phyloP scores from a whole-genome alignment of 1,140 invertebrate genomes.

The Drosophila santomea region DNA sequence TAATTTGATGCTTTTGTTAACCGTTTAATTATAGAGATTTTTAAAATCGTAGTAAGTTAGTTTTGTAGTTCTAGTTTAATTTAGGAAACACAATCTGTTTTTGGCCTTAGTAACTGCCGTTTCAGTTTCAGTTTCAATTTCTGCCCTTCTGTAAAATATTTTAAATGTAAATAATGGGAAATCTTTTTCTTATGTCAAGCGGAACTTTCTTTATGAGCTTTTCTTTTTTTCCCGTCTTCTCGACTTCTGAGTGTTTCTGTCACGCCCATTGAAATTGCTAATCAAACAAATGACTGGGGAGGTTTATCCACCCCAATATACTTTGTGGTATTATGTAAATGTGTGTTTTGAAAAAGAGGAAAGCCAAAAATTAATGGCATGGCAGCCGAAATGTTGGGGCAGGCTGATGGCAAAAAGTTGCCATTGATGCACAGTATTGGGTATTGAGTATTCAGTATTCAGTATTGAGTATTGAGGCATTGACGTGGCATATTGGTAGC shows the following conservation, averaged over 20 bases:
- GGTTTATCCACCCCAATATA: background rate
- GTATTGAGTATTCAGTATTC: slow-evolving; percentile 33
- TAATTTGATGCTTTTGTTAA: slow-evolving; percentile 38
- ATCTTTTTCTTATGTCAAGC: background rate
- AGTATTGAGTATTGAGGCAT: slow-evolving; percentile 53
- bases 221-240: slow-evolving; percentile 8
- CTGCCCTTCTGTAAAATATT: slow-evolving; percentile 24
- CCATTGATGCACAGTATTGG: slow-evolving; percentile 14
- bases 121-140: slow-evolving; percentile 18
- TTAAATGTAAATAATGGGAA: background rate
- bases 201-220: slow-evolving; percentile 33
- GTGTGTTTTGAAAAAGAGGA: slow-evolving; percentile 1
- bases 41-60: slow-evolving; percentile 32
- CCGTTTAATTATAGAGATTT: slow-evolving; percentile 19
- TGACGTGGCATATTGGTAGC: slow-evolving; percentile 66
- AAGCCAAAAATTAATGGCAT: slow-evolving; percentile 76
- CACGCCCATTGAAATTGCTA: slow-evolving; percentile 43
- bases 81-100: slow-evolving; percentile 54
- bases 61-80: slow-evolving; percentile 44
- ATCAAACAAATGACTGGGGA: slow-evolving; percentile 45
- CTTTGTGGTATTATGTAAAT: slow-evolving; percentile 44
- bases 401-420: slow-evolving; percentile 18
- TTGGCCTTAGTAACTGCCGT: slow-evolving; percentile 28
- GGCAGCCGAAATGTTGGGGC: slow-evolving; percentile 28
- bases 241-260: slow-evolving; percentile 32